A percentile compares a stretch with the other conserved stretches of the same genome.
Evolutionary conservation across 2,888 invertebrate species (phyloP).

Genomic region (Hydrotaea cyrtoneurina): DNA sequence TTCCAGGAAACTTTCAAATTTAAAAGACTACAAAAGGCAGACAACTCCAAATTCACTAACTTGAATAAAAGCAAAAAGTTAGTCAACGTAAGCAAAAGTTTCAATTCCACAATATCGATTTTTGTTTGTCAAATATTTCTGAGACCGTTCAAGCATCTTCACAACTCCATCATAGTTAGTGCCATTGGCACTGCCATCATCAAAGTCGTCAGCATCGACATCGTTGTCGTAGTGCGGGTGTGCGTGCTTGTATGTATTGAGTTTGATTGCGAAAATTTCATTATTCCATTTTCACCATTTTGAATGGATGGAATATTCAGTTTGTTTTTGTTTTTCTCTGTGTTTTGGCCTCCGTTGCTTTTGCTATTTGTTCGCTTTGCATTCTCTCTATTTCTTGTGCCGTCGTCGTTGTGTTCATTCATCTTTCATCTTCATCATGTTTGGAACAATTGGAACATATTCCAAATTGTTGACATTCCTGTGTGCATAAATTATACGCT

Average conservation of each 20-base stretch:
- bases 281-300: constrained; percentile 7
- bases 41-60: not conserved
- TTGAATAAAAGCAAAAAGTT: not conserved
- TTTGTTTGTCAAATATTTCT: constrained; percentile 1
- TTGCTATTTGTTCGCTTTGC: not conserved
- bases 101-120: constrained; percentile 6
- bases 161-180: not conserved
- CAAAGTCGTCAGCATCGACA: not conserved
- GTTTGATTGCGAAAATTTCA: constrained; percentile 1
- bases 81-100: not conserved
- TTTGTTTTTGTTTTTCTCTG: not conserved
- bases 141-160: not conserved
- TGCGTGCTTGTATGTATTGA: not conserved
- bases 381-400: not conserved
- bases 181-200: not conserved
- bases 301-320: not conserved
- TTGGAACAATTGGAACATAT: constrained; percentile 36
- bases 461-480: constrained; percentile 37
- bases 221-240: not conserved
- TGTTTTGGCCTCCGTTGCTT: not conserved
- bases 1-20: not conserved
- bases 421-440: constrained; percentile 3
- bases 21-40: not conserved
- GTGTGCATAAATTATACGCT: constrained; percentile 30
- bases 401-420: not conserved